These are phyloP conservation scores for Anseranas semipalmata DNA, from an alignment of 2,113 vertebrate species.

Conservation along the genomic window DNA sequence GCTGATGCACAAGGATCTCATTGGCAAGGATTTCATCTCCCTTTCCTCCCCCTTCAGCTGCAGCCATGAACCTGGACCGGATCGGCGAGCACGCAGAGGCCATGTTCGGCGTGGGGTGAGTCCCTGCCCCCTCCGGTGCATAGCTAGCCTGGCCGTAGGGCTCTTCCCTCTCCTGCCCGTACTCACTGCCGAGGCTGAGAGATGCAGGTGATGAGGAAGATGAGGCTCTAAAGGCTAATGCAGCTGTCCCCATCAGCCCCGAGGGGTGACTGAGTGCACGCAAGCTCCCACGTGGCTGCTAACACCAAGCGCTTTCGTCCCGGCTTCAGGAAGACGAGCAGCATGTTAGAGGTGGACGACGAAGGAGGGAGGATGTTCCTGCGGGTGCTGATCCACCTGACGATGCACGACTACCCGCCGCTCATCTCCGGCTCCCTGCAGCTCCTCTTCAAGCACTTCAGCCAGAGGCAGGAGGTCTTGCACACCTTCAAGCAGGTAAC, in stretches of 20 bases:
- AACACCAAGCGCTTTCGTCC: not conserved
- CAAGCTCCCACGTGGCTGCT: not conserved
- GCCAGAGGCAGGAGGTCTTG: slow-evolving; percentile 95
- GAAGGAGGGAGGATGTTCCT: slow-evolving; percentile 95
- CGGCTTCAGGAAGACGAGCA: slow-evolving; percentile 87
- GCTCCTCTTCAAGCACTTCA: slow-evolving; percentile 98
- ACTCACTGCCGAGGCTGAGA: not conserved
- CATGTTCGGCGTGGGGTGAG: slow-evolving; percentile 97
- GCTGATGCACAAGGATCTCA: rapidly evolving
- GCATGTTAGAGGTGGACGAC: slow-evolving; percentile 95
- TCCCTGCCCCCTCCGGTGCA: not conserved
- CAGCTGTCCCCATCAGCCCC: not conserved
- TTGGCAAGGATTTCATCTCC: not conserved
- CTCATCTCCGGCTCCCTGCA: slow-evolving; percentile 93
- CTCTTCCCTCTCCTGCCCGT: not conserved
- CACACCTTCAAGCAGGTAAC: slow-evolving; percentile 96
- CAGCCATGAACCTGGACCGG: slow-evolving; percentile 89
- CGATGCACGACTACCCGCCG: slow-evolving; percentile 93
- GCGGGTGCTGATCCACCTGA: slow-evolving; percentile 91
- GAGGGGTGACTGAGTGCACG: not conserved
- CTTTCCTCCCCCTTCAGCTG: slow-evolving; percentile 68
- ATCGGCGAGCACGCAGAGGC: slow-evolving; percentile 97
- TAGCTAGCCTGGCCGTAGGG: not conserved
- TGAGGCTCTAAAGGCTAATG: not conserved
- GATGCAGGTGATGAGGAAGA: not conserved